Evolutionary conservation across 2,888 invertebrate species (phyloP).

Genomic region (Lithophane ornitopus): DNA sequence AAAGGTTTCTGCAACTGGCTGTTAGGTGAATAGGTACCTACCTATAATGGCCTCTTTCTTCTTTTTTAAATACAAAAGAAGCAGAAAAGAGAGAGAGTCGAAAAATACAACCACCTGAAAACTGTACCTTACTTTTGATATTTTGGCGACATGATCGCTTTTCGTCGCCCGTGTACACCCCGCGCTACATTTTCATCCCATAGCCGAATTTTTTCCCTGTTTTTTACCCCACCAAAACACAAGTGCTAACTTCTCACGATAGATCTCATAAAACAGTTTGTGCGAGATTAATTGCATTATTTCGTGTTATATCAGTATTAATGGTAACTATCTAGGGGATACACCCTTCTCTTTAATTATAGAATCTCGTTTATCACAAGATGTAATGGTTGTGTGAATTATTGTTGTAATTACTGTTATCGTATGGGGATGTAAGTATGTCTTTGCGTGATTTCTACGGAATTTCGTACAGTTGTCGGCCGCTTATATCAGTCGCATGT

Average conservation of each 20-base stretch:
- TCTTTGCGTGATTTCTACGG: constrained; percentile 8
- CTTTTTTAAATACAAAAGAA: too few species aligned
- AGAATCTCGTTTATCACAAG: constrained; percentile 84
- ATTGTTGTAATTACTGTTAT: constrained; percentile 80
- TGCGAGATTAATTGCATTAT: constrained; percentile 88
- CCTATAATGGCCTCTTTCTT: too few species aligned
- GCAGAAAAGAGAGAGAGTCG: too few species aligned
- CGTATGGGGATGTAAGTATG: constrained; percentile 42
- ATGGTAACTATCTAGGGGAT: constrained; percentile 81
- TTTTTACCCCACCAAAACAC: constrained; percentile 81
- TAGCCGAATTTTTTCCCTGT: constrained; percentile 69
- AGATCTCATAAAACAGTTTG: constrained; percentile 82
- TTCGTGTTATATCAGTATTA: constrained; percentile 88
- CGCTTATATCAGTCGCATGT: not conserved
- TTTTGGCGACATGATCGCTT: not conserved
- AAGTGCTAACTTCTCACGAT: constrained; percentile 88
- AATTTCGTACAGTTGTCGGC: not conserved
- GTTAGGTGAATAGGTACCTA: too few species aligned
- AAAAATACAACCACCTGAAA: not conserved
- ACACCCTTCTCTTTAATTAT: constrained; percentile 87
- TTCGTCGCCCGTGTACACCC: constrained; percentile 36
- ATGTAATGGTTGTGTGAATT: constrained; percentile 82
- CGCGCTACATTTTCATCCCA: constrained; percentile 39
- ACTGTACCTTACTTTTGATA: not conserved
- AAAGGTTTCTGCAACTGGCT: too few species aligned